These are phyloP conservation scores for Dendroctonus ponderosae DNA, from an alignment of 1,140 invertebrate genomes.

Conservation along the genomic window DNA sequence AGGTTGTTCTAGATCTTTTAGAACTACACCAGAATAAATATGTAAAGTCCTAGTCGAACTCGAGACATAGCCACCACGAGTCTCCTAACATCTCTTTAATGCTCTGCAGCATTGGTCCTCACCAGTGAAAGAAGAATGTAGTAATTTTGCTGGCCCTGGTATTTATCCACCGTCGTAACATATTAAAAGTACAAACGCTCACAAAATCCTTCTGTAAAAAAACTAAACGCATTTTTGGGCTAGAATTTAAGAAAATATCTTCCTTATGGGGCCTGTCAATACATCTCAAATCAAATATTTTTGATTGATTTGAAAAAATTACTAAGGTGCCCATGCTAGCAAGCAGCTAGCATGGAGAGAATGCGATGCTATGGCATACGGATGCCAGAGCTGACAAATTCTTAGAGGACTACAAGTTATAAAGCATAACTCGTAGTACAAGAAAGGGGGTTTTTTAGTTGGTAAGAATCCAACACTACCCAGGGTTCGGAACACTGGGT, in stretches of 20 bases:
- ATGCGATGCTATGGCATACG: too few relatives aligned
- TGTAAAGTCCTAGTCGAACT: conserved; percentile 94
- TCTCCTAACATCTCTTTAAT: conserved; percentile 93
- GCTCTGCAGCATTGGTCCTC: conserved; percentile 92
- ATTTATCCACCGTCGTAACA: conserved; percentile 96
- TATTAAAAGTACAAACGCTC: conserved; percentile 39
- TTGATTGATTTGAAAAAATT: too few relatives aligned
- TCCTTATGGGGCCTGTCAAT: conserved; percentile 92
- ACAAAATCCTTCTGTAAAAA: conserved; percentile 3
- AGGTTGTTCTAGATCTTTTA: too few relatives aligned
- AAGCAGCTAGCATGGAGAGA: too few relatives aligned
- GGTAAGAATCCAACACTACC: too few relatives aligned
- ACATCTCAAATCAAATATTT: conserved; percentile 97
- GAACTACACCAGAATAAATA: conserved; percentile 65
- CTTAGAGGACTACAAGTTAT: too few relatives aligned
- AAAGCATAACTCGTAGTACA: too few relatives aligned
- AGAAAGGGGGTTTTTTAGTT: too few relatives aligned
- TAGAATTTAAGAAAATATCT: conserved; percentile 20
- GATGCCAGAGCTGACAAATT: too few relatives aligned
- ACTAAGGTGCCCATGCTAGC: too few relatives aligned
- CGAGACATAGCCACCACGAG: conserved; percentile 97
- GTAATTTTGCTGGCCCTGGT: conserved; percentile 99
- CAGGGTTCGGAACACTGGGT: too few relatives aligned
- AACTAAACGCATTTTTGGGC: conserved; percentile 4
- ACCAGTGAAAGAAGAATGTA: conserved; percentile 96